Evolutionary conservation across 2,888 invertebrate species (phyloP).

Genomic region (Enchytraeus crypticus): DNA sequence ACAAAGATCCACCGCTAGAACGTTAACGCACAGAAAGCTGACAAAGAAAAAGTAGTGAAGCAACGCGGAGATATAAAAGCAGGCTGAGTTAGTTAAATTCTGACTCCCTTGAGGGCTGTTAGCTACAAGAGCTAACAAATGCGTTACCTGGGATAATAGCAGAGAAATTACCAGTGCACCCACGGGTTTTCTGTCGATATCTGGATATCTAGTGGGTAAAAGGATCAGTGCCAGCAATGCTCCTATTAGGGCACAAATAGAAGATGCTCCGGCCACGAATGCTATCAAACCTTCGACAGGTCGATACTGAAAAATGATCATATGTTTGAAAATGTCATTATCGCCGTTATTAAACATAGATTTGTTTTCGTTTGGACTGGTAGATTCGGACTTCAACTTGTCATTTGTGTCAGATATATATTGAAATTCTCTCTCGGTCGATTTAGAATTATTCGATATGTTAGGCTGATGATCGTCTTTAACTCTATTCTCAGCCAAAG

Average conservation of each 20-base stretch:
- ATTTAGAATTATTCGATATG: too few species aligned
- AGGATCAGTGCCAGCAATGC: not conserved
- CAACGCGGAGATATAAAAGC: slow-evolving; percentile 48
- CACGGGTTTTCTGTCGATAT: not conserved
- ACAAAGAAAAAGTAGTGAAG: slow-evolving; percentile 53
- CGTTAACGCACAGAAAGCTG: slow-evolving; percentile 55
- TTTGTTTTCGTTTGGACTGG: too few species aligned
- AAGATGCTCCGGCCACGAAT: not conserved
- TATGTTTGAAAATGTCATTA: too few species aligned
- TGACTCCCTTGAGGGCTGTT: not conserved
- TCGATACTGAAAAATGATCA: not conserved
- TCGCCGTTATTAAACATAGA: too few species aligned
- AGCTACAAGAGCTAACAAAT: not conserved
- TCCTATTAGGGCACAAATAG: not conserved
- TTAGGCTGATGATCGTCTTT: too few species aligned
- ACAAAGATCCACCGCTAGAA: slow-evolving; percentile 52
- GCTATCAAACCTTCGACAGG: not conserved
- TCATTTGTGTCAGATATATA: too few species aligned
- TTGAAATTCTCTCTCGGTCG: too few species aligned
- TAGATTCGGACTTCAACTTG: too few species aligned
- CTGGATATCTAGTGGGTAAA: not conserved
- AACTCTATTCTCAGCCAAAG: too few species aligned
- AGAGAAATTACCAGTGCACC: not conserved
- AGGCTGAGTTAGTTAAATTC: slow-evolving; percentile 28
- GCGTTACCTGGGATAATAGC: not conserved